Percentiles rank a stretch among this genome's conserved stretches.
These are phyloP conservation scores for Neodontobutis hainanensis DNA, from an alignment of 2,113 vertebrate species.

Conservation along the genomic window DNA sequence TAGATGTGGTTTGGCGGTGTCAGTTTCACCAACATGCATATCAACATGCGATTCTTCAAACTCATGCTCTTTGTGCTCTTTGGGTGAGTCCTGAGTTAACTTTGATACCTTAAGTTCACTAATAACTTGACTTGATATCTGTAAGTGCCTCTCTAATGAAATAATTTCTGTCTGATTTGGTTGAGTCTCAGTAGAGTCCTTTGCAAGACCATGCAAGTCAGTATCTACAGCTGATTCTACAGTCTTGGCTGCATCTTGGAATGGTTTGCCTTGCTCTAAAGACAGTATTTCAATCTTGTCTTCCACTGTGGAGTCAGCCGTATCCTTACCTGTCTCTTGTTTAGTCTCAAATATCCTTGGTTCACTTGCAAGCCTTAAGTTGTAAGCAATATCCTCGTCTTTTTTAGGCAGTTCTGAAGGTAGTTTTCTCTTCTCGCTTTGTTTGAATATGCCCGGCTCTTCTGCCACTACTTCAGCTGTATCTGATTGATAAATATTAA, in stretches of 20 bases:
- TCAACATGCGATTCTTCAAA: slow-evolving; percentile 1
- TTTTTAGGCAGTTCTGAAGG: background rate
- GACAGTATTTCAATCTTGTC: background rate
- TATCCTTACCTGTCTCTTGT: background rate
- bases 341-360: background rate
- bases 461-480: background rate
- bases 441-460: background rate
- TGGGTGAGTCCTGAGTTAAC: background rate
- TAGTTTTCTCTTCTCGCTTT: background rate
- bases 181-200: background rate
- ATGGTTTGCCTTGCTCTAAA: background rate
- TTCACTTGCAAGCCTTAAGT: too few species aligned
- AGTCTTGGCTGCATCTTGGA: background rate
- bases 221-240: background rate
- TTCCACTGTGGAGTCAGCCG: background rate
- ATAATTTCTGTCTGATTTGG: slow-evolving; percentile 7
- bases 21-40: background rate
- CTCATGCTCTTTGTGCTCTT: background rate
- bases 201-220: background rate
- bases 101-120: background rate
- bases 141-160: background rate
- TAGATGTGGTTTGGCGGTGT: background rate
- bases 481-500: background rate
- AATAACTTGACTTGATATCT: background rate
- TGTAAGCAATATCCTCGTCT: background rate